Conservation (phyloP, 1,140 invertebrate genomes). For the Protaetia brevitarsis region DNA sequence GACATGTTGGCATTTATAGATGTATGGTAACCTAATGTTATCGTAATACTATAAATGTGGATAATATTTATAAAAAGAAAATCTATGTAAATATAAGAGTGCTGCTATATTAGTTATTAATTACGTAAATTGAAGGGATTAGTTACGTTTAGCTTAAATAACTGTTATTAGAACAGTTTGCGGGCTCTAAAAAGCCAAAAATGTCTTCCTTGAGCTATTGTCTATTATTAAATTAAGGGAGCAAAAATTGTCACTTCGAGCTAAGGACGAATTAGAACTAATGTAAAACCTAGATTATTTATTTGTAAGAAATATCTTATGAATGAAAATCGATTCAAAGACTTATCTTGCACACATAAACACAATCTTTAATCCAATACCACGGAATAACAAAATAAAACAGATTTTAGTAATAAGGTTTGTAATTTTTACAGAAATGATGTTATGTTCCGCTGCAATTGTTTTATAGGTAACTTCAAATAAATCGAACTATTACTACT, state of each 20-base stretch:
- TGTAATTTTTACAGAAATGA: background rate
- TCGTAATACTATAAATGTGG: constrained; percentile 1
- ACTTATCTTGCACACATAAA: constrained; percentile 13
- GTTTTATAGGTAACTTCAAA: constrained; percentile 13
- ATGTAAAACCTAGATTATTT: constrained; percentile 14
- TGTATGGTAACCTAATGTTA: background rate
- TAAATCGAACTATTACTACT: constrained; percentile 13
- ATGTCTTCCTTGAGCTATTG: constrained; percentile 46
- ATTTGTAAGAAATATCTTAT: constrained; percentile 14
- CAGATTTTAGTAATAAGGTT: constrained; percentile 8
- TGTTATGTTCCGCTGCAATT: background rate
- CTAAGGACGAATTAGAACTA: constrained; percentile 26
- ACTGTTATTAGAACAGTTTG: constrained; percentile 43
- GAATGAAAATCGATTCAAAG: constrained; percentile 16
- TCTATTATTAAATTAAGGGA: constrained; percentile 44
- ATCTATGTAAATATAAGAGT: constrained; percentile 12
- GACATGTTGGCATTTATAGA: background rate
- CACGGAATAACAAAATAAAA: background rate
- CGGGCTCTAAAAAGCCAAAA: constrained; percentile 42
- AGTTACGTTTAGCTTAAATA: constrained; percentile 34
- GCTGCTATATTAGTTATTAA: constrained; percentile 20
- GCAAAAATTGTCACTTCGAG: constrained; percentile 44
- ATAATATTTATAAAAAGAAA: constrained; percentile 3
- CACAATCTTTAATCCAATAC: constrained; percentile 15
- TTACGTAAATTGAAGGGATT: constrained; percentile 10